These are phyloP conservation scores for Brachionus manjavacas DNA, from an alignment of 1,140 invertebrate genomes.

Conservation along the genomic window DNA sequence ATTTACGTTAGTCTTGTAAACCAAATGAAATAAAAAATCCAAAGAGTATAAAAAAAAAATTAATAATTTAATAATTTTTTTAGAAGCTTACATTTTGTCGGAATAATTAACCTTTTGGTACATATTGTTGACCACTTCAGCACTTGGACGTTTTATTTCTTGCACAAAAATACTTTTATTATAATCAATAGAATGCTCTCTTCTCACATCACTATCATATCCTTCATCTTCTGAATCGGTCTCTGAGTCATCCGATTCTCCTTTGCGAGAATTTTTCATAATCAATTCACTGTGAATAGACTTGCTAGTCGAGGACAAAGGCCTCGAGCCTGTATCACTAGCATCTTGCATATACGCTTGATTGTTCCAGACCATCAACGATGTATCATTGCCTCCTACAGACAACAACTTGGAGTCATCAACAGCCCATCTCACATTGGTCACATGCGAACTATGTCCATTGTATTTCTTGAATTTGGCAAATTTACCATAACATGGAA, in stretches of 20 bases:
- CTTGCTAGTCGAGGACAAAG: neutral
- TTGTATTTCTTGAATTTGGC: conserved; percentile 58
- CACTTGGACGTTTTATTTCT: conserved; percentile 13
- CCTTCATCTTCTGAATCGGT: conserved; percentile 57
- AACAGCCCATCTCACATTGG: conserved; percentile 53
- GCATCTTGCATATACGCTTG: neutral
- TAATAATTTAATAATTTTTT: neutral
- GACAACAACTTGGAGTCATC: conserved; percentile 52
- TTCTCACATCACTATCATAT: conserved; percentile 58
- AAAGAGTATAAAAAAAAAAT: too few species aligned
- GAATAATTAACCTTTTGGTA: conserved; percentile 5
- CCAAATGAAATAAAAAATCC: too few species aligned
- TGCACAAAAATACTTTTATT: conserved; percentile 34
- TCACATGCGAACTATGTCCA: conserved; percentile 59
- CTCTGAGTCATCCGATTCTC: conserved; percentile 57
- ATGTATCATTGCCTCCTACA: conserved; percentile 55
- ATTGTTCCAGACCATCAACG: conserved; percentile 56
- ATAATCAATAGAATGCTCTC: conserved; percentile 57
- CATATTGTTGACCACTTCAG: conserved; percentile 14
- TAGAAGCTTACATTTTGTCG: conserved; percentile 27
- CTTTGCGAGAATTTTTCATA: conserved; percentile 43
- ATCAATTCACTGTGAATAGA: neutral
- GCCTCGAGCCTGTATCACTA: neutral
- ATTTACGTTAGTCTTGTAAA: too few species aligned
- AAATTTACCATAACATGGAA: conserved; percentile 56